These are phyloP conservation scores for Vanessa cardui DNA, from an alignment of 2,888 invertebrate genomes.

Conservation along the genomic window DNA sequence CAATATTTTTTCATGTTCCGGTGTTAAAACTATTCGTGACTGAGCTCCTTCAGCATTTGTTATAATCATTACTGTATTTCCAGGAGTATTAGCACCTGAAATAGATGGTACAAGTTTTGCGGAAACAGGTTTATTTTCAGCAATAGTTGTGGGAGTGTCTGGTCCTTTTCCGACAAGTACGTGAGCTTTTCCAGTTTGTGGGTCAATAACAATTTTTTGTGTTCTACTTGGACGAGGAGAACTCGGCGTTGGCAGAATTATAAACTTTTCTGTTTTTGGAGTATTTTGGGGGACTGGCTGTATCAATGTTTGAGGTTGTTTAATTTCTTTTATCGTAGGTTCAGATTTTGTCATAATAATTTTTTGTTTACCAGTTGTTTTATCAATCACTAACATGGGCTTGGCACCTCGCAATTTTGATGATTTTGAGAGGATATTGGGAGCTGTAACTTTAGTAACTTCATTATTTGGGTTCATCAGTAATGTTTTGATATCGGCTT, in stretches of 20 bases:
- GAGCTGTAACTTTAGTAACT: conserved; percentile 65
- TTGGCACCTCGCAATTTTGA: conserved; percentile 73
- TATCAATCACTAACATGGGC: conserved; percentile 76
- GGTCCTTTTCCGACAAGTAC: conserved; percentile 66
- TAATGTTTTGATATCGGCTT: conserved; percentile 69
- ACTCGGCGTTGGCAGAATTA: conserved; percentile 68
- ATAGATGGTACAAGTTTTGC: conserved; percentile 68
- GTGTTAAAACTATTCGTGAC: conserved; percentile 83
- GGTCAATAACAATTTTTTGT: conserved; percentile 77
- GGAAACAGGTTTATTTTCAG: conserved; percentile 67
- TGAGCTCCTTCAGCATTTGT: conserved; percentile 85
- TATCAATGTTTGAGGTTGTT: conserved; percentile 52
- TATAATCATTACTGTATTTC: conserved; percentile 84
- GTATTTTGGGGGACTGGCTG: conserved; percentile 58
- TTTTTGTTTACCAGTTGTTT: conserved; percentile 75
- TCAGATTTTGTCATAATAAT: conserved; percentile 74
- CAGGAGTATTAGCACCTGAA: conserved; percentile 61
- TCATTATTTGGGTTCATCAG: conserved; percentile 67
- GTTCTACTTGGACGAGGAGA: conserved; percentile 66
- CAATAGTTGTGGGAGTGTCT: conserved; percentile 50
- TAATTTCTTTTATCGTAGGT: conserved; percentile 63
- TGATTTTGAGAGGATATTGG: conserved; percentile 78
- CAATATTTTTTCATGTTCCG: conserved; percentile 83
- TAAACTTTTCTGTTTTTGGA: conserved; percentile 70
- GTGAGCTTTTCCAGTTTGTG: conserved; percentile 76